Conservation (phyloP, 2,888 invertebrate genomes). For the Noctua janthina region DNA sequence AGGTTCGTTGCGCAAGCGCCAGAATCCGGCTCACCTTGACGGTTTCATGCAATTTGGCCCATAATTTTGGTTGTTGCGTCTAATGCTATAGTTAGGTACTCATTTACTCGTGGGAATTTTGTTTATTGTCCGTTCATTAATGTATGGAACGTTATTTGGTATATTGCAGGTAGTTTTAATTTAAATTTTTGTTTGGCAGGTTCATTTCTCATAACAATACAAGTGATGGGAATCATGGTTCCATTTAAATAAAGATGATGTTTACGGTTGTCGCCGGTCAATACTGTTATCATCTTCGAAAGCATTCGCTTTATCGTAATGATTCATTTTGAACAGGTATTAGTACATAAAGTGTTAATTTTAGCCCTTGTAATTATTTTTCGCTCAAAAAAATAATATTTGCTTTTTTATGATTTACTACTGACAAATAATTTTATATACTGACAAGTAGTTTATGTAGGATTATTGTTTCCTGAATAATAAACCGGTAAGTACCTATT, state of each 20-base stretch:
- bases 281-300: background rate
- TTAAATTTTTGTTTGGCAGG: background rate
- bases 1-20: conserved; percentile 72
- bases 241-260: background rate
- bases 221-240: background rate
- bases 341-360: background rate
- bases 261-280: background rate
- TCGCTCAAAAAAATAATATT: background rate
- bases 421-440: background rate
- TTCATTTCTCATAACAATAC: background rate
- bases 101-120: conserved; percentile 32
- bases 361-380: background rate
- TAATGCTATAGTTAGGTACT: conserved; percentile 22
- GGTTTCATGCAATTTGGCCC: conserved; percentile 69
- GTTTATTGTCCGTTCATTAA: conserved; percentile 8
- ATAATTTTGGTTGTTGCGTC: conserved; percentile 50
- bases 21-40: conserved; percentile 80
- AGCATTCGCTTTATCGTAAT: background rate
- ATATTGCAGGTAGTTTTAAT: background rate
- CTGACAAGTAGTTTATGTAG: background rate
- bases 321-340: background rate
- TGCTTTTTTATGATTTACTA: background rate
- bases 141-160: background rate
- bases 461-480: background rate
- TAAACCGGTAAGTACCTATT: background rate